phyloP scores from a whole-genome alignment of 2,888 invertebrate species.

The Glyphotaelius pellucidus region DNA sequence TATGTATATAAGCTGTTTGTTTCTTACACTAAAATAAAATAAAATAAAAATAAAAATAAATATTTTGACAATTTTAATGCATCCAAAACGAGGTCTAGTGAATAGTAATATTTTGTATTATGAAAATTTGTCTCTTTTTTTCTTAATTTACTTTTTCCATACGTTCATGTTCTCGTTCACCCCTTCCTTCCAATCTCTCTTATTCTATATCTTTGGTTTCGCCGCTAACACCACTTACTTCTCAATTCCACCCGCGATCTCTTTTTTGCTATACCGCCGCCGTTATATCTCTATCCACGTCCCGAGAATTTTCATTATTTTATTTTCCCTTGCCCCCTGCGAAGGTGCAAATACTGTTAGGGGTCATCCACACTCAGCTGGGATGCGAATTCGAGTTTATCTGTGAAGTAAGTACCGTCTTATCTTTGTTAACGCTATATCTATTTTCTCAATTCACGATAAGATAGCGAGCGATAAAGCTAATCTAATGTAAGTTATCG shows the following conservation, averaged over 20 bases:
- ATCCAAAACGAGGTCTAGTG: no score
- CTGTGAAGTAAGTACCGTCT: neutral
- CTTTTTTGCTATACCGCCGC: neutral
- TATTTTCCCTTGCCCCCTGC: neutral
- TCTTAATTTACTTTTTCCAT: no score
- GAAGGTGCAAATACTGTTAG: neutral
- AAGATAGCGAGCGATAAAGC: neutral
- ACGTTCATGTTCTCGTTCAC: no score
- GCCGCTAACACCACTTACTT: neutral
- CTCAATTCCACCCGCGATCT: constrained; percentile 32
- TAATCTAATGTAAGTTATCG: neutral
- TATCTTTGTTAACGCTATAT: neutral
- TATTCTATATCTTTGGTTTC: neutral
- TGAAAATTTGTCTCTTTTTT: no score
- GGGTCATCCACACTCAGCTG: neutral
- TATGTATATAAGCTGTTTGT: no score
- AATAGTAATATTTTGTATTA: no score
- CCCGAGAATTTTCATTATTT: neutral
- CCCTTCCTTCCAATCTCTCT: neutral
- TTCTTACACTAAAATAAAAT: no score
- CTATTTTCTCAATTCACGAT: neutral
- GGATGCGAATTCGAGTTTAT: neutral
- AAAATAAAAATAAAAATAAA: no score
- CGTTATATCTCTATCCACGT: neutral
- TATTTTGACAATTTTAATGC: no score